Conservation (phyloP, 2,888 invertebrate genomes). For the Vesta saturnalis region DNA sequence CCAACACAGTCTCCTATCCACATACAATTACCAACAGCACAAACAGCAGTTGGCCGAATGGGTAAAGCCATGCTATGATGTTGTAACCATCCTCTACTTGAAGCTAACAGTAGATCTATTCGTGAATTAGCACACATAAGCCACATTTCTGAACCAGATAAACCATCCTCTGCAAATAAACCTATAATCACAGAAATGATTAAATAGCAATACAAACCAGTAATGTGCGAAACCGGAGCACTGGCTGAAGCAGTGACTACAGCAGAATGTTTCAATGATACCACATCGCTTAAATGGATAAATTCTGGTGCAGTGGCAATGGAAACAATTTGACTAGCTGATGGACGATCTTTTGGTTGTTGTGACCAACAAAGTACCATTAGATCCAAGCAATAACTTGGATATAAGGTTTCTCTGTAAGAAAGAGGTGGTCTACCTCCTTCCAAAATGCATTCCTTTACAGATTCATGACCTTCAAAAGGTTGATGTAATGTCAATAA, state of each 20-base stretch:
- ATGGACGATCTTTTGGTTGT: conserved; percentile 85
- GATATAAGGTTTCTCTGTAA: conserved; percentile 83
- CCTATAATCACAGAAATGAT: not conserved
- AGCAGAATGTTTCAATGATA: conserved; percentile 75
- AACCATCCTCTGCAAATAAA: conserved; percentile 63
- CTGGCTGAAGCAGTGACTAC: conserved; percentile 72
- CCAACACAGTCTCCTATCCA: conserved; percentile 94
- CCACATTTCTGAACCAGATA: conserved; percentile 77
- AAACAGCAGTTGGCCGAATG: conserved; percentile 74
- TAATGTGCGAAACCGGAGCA: conserved; percentile 62
- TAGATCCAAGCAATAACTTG: conserved; percentile 88
- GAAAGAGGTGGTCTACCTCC: conserved; percentile 92
- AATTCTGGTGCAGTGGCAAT: conserved; percentile 93
- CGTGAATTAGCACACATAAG: conserved; percentile 74
- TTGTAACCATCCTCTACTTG: conserved; percentile 69
- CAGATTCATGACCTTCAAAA: conserved; percentile 95
- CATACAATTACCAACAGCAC: conserved; percentile 78
- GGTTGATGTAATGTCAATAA: conserved; percentile 92
- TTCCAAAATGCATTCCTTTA: conserved; percentile 95
- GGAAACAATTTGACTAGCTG: conserved; percentile 94
- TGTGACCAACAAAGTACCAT: conserved; percentile 98
- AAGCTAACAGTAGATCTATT: conserved; percentile 68
- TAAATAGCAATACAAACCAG: conserved; percentile 55
- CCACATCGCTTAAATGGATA: conserved; percentile 84
- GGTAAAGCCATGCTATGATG: conserved; percentile 68